These are phyloP conservation scores for Tyrophagus putrescentiae DNA, from an alignment of 1,140 invertebrate genomes.

Conservation along the genomic window DNA sequence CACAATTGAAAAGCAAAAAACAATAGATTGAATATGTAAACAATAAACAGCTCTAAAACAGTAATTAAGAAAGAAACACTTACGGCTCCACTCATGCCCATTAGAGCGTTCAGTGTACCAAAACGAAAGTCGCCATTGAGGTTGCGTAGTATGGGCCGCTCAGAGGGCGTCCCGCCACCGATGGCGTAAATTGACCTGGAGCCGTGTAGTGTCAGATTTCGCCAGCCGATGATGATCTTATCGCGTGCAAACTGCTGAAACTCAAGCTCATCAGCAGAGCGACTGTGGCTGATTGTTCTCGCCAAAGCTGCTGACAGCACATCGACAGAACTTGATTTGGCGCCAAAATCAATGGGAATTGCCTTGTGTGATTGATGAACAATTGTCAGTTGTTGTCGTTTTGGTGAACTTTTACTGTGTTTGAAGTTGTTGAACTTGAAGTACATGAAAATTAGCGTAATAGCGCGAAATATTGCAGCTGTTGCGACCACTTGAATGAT, in stretches of 20 bases:
- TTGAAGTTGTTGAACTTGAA: not conserved
- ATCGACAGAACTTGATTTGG: too few relatives aligned
- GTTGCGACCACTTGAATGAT: not conserved
- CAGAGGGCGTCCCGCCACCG: too few relatives aligned
- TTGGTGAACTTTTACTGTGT: too few relatives aligned
- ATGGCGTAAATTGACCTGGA: not conserved
- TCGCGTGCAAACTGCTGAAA: not conserved
- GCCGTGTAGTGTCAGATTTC: not conserved
- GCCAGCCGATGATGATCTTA: not conserved
- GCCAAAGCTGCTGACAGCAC: too few relatives aligned
- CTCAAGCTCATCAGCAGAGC: not conserved
- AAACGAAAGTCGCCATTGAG: constrained; percentile 7
- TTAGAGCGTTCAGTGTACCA: constrained; percentile 9
- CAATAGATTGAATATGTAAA: too few relatives aligned
- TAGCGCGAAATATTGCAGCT: not conserved
- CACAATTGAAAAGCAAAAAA: too few relatives aligned
- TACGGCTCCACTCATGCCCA: constrained; percentile 31
- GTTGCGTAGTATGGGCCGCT: not conserved
- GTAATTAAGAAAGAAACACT: constrained; percentile 38
- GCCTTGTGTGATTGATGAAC: too few relatives aligned
- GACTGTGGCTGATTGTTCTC: too few relatives aligned
- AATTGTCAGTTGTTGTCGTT: too few relatives aligned
- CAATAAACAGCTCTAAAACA: too few relatives aligned
- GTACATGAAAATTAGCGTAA: not conserved
- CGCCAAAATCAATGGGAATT: too few relatives aligned